Conservation (phyloP, 2,797 vertebrate species). For the Anas bernieri region DNA sequence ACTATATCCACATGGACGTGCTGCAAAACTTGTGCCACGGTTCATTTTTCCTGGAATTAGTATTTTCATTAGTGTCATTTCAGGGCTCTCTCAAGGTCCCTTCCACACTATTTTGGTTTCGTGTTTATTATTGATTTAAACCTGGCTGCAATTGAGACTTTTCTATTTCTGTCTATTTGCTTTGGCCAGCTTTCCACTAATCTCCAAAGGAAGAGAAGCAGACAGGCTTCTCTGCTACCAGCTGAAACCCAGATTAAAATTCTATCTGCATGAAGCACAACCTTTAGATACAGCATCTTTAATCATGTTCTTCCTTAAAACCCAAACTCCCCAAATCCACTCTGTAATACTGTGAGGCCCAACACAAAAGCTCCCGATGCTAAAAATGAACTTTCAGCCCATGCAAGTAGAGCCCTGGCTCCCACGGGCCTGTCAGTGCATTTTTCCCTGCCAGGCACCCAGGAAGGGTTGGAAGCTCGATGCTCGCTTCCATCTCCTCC, state of each 20-base stretch:
- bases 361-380: not conserved
- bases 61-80: not conserved
- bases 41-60: not conserved
- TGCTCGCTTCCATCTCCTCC: not conserved
- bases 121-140: conserved; percentile 42
- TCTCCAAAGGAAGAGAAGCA: not conserved
- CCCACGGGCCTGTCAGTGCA: not conserved
- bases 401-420: not conserved
- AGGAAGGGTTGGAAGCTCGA: conserved; percentile 39
- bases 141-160: not conserved
- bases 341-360: not conserved
- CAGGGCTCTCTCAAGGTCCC: not conserved
- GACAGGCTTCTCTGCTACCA: not conserved
- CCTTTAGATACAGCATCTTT: not conserved
- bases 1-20: not conserved
- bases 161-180: conserved; percentile 37
- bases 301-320: not conserved
- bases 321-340: not conserved
- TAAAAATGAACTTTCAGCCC: not conserved
- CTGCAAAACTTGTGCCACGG: not conserved
- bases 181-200: conserved; percentile 19
- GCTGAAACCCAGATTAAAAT: not conserved
- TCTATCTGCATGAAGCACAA: not conserved
- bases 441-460: not conserved
- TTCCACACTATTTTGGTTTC: conserved; percentile 7